These are phyloP conservation scores for Oegoconia quadripuncta DNA, from an alignment of 2,888 invertebrate genomes.

Conservation along the genomic window DNA sequence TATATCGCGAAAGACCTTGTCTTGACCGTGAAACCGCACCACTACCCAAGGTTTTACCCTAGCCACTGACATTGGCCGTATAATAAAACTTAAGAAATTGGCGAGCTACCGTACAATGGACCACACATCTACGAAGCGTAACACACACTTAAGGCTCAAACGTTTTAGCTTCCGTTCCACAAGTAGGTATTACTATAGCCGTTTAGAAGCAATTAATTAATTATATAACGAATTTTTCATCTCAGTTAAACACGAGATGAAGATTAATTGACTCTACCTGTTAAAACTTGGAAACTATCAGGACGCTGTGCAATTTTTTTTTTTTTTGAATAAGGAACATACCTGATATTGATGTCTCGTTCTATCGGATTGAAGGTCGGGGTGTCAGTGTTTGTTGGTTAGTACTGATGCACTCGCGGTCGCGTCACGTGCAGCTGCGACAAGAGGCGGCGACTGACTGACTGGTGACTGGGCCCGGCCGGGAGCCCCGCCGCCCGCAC, in stretches of 20 bases:
- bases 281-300: no score
- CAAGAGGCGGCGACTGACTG: conserved; percentile 40
- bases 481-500: conserved; percentile 39
- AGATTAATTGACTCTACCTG: no score
- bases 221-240: no score
- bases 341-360: conserved; percentile 74
- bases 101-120: conserved; percentile 5
- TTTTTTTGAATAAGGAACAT: conserved; percentile 32
- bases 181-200: background rate
- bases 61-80: conserved; percentile 12
- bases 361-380: conserved; percentile 74
- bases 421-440: conserved; percentile 54
- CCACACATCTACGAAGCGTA: conserved; percentile 5
- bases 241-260: no score
- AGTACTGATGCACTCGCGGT: conserved; percentile 56
- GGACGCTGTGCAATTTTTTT: background rate
- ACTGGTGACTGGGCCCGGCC: conserved; percentile 68
- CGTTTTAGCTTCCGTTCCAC: background rate
- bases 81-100: no score
- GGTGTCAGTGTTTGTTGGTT: conserved; percentile 49
- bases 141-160: conserved; percentile 5
- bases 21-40: conserved; percentile 60
- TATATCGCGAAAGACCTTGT: conserved; percentile 47
- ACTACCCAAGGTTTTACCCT: conserved; percentile 18
- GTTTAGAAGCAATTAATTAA: no score